phyloP scores from a whole-genome alignment of 2,888 invertebrate genomes.

The Eristalinus aeneus region DNA sequence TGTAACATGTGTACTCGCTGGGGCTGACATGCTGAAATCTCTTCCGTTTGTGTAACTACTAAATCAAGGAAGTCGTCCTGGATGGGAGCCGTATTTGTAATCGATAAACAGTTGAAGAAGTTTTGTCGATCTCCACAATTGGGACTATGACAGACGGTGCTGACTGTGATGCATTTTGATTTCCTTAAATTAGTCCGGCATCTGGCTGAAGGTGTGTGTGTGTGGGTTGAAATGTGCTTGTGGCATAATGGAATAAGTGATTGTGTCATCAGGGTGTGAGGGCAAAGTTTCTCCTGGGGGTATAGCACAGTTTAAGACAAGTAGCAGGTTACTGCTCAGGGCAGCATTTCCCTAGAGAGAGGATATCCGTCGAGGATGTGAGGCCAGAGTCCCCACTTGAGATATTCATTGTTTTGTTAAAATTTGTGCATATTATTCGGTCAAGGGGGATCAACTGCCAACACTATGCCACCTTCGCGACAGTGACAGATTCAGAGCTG shows the following conservation, averaged over 20 bases:
- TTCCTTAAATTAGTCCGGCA: not conserved
- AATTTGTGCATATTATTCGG: not conserved
- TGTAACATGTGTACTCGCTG: not conserved
- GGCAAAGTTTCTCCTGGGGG: not conserved
- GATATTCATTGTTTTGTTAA: not conserved
- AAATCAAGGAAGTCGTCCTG: slow-evolving; percentile 17
- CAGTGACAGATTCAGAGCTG: not conserved
- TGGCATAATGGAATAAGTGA: not conserved
- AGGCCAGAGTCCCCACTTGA: not conserved
- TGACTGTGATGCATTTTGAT: not conserved
- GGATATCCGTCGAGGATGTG: not conserved
- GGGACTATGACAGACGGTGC: not conserved
- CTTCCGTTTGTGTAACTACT: slow-evolving; percentile 34
- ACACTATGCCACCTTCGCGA: not conserved
- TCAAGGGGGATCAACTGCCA: not conserved
- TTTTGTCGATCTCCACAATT: not conserved
- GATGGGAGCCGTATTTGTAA: slow-evolving; percentile 26
- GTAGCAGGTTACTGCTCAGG: not conserved
- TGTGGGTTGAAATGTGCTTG: not conserved
- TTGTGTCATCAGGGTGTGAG: not conserved
- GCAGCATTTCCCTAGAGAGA: not conserved
- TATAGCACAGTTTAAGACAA: not conserved
- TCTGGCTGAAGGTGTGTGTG: too few species aligned
- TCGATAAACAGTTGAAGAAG: slow-evolving; percentile 25
- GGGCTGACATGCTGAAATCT: slow-evolving; percentile 36